Base-by-base conservation (phyloP, 2,113 vertebrate genomes). In the Galeopterus variegatus region DNA sequence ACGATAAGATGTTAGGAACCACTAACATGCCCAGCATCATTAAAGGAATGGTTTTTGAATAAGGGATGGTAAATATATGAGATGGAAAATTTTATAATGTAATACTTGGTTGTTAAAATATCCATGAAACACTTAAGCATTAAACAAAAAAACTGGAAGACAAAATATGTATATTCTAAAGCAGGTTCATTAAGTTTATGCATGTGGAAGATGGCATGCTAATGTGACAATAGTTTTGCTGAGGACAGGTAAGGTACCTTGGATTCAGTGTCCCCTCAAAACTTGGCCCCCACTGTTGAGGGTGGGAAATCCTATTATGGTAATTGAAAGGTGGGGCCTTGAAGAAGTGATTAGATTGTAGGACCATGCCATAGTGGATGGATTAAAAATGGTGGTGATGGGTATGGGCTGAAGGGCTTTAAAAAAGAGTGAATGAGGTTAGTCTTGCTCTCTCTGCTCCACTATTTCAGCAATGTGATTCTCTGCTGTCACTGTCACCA, bases 181-280 rank as follows among this genome's bases (percentile, higher is more conserved):
- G 18, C 7, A 92, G 33, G 62, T 93, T 84, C 60, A 45, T 62
- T 84, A 80, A 75, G 75, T 88, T 70, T 91, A 89, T 73, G n/a
- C 50, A 67, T 17, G 36, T 92, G 19, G 58, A 93, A 58, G 28
- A 14, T 70, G 26, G 19, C 4, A 23, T 93, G 48, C 7, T 92
- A 96, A 83, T 45, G 41, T 80, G n/a, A 81, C 75, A 89, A 60
- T 72, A 83, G 52, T 94, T 97, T 82, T 95, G 50, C 69, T 58
- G 64, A 72, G 13, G 48, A 5, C 23, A 86, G 8, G 17, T 90
- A 75, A 88, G 33, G 36, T 81, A 65, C 41, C 41, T 41, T 41
- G 41, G 41, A 41, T 41, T 41, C 41, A 41, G 41, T 41, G 41
- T 41, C 41, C 41, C 41, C 41, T 41, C 41, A 41, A 41, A 41